Evolutionary conservation across 2,113 vertebrate species (phyloP).

Genomic region (Urocynchramus pylzowi): DNA sequence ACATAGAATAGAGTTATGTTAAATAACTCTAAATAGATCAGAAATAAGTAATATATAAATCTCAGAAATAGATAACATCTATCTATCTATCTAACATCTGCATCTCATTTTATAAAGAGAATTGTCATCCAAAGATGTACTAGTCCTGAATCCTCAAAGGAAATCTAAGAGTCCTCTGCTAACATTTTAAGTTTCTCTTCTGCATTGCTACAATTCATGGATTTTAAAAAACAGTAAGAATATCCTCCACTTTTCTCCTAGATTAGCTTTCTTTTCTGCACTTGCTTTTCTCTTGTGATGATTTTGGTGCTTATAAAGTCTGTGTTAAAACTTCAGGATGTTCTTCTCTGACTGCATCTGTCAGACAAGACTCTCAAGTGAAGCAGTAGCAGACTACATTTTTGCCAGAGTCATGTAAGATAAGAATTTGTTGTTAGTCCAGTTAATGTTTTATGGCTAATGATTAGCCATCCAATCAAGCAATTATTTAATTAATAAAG

Average conservation of each 20-base stretch:
- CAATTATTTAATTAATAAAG: neutral
- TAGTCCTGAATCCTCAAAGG: neutral
- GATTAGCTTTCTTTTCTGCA: neutral
- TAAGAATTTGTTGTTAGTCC: neutral
- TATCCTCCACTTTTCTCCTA: neutral
- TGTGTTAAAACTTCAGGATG: neutral
- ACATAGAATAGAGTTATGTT: fast-evolving
- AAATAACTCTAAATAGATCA: neutral
- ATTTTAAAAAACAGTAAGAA: neutral
- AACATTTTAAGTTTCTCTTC: neutral
- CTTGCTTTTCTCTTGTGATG: neutral
- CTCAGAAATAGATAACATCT: neutral
- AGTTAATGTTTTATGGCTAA: neutral
- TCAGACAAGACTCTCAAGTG: neutral
- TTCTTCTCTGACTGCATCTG: neutral
- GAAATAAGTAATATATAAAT: neutral
- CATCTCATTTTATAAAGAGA: neutral
- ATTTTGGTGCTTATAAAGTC: neutral
- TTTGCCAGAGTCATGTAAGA: neutral
- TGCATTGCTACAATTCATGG: fast-evolving
- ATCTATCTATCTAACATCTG: neutral
- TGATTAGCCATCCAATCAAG: neutral
- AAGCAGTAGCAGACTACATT: neutral
- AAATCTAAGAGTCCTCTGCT: neutral
- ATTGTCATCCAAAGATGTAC: neutral